These are phyloP conservation scores for Pseudomugil tenellus DNA, from an alignment of 2,797 vertebrate species.

Conservation along the genomic window DNA sequence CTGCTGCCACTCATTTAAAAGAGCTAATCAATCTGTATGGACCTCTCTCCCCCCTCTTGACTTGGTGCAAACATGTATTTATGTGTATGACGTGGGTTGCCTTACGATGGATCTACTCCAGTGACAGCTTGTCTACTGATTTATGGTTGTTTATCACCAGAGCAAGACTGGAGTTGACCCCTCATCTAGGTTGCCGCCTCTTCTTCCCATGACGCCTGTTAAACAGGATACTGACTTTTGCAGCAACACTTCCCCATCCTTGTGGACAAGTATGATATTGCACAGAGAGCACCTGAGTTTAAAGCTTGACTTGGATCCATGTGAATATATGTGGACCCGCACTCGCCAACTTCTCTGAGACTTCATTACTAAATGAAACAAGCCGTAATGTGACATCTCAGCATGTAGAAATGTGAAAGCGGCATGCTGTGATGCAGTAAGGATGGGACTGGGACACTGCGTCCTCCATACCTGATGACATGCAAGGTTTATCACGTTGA, in stretches of 20 bases:
- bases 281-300: constrained; percentile 7
- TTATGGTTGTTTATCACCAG: constrained; percentile 62
- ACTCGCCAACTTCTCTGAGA: constrained; percentile 45
- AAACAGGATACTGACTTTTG: constrained; percentile 24
- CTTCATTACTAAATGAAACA: constrained; percentile 74
- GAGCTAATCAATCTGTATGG: constrained; percentile 70
- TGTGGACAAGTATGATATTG: constrained; percentile 1
- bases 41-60: constrained; percentile 21
- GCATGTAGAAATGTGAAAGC: constrained; percentile 56
- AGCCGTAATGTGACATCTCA: constrained; percentile 47
- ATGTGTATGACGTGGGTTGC: constrained; percentile 12
- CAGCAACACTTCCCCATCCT: constrained; percentile 16
- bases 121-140: constrained; percentile 62
- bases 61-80: constrained; percentile 15
- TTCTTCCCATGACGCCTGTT: constrained; percentile 47
- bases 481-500: constrained; percentile 73
- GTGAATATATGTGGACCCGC: constrained; percentile 9
- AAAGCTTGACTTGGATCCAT: not conserved
- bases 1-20: constrained; percentile 64
- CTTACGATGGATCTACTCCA: constrained; percentile 63
- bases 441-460: constrained; percentile 38
- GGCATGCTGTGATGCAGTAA: constrained; percentile 19
- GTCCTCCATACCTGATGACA: constrained; percentile 81
- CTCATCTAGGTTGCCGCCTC: constrained; percentile 30
- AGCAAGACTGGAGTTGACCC: constrained; percentile 53